A percentile compares a stretch with the other conserved stretches of the same genome.
Evolutionary conservation across 2,888 invertebrate genomes (phyloP).

Genomic region (Panzeria rudis): DNA sequence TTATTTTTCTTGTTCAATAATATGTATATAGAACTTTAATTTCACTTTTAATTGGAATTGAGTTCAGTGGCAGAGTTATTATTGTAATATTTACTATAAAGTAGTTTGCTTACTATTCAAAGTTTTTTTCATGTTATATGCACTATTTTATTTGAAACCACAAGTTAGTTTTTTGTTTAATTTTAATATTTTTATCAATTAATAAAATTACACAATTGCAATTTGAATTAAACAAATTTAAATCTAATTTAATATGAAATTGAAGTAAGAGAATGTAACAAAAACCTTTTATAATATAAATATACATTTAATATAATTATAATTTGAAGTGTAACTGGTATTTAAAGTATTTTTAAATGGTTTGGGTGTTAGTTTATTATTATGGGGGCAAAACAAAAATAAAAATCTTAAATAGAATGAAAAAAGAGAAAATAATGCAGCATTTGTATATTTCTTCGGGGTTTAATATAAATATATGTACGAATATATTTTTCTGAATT

Average conservation of each 20-base stretch:
- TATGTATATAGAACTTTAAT: neutral
- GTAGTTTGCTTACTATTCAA: neutral
- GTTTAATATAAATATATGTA: constrained; percentile 50
- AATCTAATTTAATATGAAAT: constrained; percentile 45
- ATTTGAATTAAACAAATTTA: constrained; percentile 47
- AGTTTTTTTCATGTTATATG: neutral
- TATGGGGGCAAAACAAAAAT: neutral
- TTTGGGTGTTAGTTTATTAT: constrained; percentile 37
- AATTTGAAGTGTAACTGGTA: constrained; percentile 66
- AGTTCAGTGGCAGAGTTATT: neutral
- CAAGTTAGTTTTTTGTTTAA: constrained; percentile 19
- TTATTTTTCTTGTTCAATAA: no score
- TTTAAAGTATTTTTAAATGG: constrained; percentile 31
- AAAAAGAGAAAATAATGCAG: constrained; percentile 16
- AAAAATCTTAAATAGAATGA: constrained; percentile 28
- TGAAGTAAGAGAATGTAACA: constrained; percentile 44
- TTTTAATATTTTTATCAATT: constrained; percentile 41
- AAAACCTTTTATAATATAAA: constrained; percentile 51
- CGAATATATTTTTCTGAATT: constrained; percentile 25
- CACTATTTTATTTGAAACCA: constrained; percentile 47
- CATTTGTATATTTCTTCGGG: constrained; percentile 9
- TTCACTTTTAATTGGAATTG: neutral
- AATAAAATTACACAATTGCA: constrained; percentile 46
- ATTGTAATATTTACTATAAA: neutral
- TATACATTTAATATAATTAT: constrained; percentile 59